A percentile compares a stretch with the other conserved stretches of the same genome.
These are phyloP conservation scores for Tetrax tetrax DNA, from an alignment of 2,113 vertebrate genomes.

Conservation along the genomic window DNA sequence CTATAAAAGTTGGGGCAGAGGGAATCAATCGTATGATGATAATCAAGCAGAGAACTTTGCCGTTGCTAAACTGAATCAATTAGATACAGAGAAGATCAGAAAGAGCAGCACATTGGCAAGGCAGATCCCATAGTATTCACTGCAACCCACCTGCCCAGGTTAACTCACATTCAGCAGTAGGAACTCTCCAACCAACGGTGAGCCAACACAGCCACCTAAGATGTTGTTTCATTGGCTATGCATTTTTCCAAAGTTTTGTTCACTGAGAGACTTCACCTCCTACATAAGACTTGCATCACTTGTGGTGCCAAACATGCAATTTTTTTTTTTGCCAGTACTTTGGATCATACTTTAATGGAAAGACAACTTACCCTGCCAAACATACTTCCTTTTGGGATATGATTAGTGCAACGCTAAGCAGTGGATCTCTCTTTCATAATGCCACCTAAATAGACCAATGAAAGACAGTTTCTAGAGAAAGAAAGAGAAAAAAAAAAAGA, in stretches of 20 bases:
- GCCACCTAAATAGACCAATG: neutral
- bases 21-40: neutral
- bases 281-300: neutral
- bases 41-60: neutral
- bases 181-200: neutral
- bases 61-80: neutral
- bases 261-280: neutral
- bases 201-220: neutral
- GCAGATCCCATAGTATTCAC: neutral
- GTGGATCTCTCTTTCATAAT: neutral
- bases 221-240: neutral
- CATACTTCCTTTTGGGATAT: neutral
- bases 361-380: neutral
- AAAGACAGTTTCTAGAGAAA: neutral
- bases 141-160: neutral
- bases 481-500: neutral
- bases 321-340: neutral
- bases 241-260: neutral
- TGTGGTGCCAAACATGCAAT: neutral
- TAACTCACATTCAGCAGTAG: accelerated
- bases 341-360: neutral
- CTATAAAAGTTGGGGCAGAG: neutral
- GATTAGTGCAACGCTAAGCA: neutral
- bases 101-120: neutral
- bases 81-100: neutral